Evolutionary conservation across 2,113 vertebrate species (phyloP), one percentile per base, ranked within the genome.

Genomic region (Istiophorus platypterus): DNA sequence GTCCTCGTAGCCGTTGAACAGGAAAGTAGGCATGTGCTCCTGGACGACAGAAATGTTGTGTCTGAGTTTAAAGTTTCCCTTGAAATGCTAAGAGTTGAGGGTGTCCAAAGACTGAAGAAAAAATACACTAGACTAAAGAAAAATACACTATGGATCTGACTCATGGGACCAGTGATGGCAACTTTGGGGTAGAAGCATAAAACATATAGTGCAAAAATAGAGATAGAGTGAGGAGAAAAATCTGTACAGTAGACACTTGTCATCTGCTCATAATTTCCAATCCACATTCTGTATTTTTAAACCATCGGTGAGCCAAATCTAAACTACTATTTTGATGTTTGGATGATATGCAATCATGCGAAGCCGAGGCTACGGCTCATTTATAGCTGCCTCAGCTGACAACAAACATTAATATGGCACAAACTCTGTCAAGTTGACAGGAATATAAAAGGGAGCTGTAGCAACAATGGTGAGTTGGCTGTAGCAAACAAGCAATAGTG

Each of bases 1-100:
- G 87, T 99, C 98, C 92, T 99, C 98, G 67, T 99, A 99, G 15
- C 98, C 98, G 49, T 99, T 99, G 91, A 99, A 98, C 37, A 99
- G 91, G 91, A 99, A 99, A 9, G 98, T 99, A 61, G 98, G 98
- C 98, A 99, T 99, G 91, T 99, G 98, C 84, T 99, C 98, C 98
- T 99, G 81, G 27, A 18, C 1, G 34, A 82, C 26, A 68, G 12
- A 82, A 62, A 81, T 0, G 0, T 10, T 17, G 63, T 18, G 3
- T 14, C 1, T 76, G 57, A 79, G 68, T 45, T 51, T 6, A 10
- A 31, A n/a, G 8, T 1, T 47, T 69, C 41, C 51, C 57, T 41
- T 24, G 31, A 45, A 18, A 9, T n/a, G 29, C 12, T 31, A 18
- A 24, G 51, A 61, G n/a, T n/a, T 9, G 5, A 76, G 2, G 18